Conservation (phyloP, 2,888 invertebrate species). For the Quadroppia sp. region DNA sequence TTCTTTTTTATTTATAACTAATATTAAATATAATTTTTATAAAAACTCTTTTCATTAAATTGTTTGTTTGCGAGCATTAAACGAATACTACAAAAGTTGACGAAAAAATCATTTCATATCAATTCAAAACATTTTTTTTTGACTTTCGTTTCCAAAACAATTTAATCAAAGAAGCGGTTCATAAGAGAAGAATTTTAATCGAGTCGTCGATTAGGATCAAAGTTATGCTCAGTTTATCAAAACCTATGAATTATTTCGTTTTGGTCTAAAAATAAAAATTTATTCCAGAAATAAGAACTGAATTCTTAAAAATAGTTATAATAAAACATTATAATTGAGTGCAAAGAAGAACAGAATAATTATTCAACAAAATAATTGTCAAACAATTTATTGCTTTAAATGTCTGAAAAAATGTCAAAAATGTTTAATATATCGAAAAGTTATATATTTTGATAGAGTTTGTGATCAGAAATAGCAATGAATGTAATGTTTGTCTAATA, state of each 20-base stretch:
- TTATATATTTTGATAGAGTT: background rate
- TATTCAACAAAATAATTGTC: background rate
- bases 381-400: background rate
- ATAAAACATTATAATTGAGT: too few species aligned
- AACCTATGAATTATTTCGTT: background rate
- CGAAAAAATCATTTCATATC: background rate
- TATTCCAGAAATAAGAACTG: background rate
- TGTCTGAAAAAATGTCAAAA: background rate
- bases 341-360: background rate
- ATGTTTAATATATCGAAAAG: background rate
- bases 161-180: background rate
- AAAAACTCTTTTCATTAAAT: background rate
- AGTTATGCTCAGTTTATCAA: conserved; percentile 13
- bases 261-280: background rate
- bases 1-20: too few species aligned
- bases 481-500: too few species aligned
- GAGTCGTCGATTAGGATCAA: background rate
- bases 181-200: background rate
- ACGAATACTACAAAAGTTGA: background rate
- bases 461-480: too few species aligned
- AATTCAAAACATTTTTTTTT: background rate
- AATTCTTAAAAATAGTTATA: background rate
- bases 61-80: background rate
- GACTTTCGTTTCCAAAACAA: background rate
- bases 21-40: too few species aligned